phyloP scores from a whole-genome alignment of 1,140 invertebrate genomes.

The Achroia grisella region DNA sequence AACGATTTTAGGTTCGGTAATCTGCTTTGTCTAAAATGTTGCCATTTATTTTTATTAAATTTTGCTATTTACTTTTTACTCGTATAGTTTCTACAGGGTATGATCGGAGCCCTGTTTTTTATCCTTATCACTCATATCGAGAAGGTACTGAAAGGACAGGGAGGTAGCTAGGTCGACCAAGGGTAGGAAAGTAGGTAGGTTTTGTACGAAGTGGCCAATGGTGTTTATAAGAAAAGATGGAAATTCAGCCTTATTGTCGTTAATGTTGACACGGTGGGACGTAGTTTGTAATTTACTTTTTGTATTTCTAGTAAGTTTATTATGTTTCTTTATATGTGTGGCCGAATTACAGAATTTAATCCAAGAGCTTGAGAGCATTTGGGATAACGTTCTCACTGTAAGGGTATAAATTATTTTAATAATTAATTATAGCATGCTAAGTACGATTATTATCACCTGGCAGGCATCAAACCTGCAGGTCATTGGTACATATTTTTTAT shows the following conservation, averaged over 20 bases:
- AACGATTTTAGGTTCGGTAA: neutral
- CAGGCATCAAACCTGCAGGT: too few species aligned
- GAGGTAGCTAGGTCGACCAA: constrained; percentile 51
- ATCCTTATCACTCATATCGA: constrained; percentile 51
- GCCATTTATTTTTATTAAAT: constrained; percentile 23
- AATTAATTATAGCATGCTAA: too few species aligned
- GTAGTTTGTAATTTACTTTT: too few species aligned
- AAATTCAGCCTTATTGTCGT: constrained; percentile 25
- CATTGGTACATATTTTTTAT: too few species aligned
- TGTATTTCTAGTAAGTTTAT: too few species aligned
- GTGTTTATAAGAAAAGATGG: constrained; percentile 34
- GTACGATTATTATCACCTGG: too few species aligned
- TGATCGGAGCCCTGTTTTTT: constrained; percentile 32
- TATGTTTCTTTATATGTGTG: neutral
- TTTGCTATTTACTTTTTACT: constrained; percentile 21
- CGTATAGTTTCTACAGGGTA: constrained; percentile 53
- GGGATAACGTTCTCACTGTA: too few species aligned
- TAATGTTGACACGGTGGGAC: neutral
- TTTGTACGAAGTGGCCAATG: constrained; percentile 62
- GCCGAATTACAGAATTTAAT: constrained; percentile 8
- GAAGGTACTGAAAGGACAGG: constrained; percentile 66
- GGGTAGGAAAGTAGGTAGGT: constrained; percentile 49
- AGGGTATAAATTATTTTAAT: too few species aligned
- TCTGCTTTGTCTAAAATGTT: constrained; percentile 23
- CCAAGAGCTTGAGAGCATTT: too few species aligned